A percentile compares a stretch with the other conserved stretches of the same genome.
Evolutionary conservation across 2,113 vertebrate genomes (phyloP).

Genomic region (Pedionomus torquatus): DNA sequence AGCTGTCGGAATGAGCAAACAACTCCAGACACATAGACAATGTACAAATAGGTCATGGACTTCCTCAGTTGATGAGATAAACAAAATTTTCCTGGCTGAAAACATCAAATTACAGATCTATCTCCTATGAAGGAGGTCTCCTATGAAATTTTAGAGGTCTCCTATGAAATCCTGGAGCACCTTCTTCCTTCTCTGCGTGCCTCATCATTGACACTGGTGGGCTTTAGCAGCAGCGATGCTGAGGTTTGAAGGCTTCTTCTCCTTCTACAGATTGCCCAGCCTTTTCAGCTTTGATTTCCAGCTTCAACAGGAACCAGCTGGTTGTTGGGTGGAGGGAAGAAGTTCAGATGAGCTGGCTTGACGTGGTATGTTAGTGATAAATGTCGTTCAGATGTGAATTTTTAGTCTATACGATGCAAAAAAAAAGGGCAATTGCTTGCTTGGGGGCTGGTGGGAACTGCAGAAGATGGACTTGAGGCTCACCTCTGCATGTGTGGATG

Average conservation of each 20-base stretch:
- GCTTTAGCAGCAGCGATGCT: fast-evolving
- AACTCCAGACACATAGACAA: background rate
- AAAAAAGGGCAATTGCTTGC: background rate
- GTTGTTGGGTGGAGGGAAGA: fast-evolving
- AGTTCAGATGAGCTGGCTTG: background rate
- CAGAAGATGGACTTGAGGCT: background rate
- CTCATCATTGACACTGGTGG: fast-evolving
- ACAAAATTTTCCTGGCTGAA: background rate
- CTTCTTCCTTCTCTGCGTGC: background rate
- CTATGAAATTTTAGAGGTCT: background rate
- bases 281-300: background rate
- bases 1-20: background rate
- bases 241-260: background rate
- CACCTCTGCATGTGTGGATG: background rate
- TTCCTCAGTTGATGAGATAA: background rate
- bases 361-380: background rate
- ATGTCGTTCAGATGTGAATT: background rate
- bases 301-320: background rate
- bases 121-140: background rate
- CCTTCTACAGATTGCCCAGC: background rate
- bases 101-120: fast-evolving
- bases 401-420: background rate
- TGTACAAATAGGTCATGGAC: fast-evolving
- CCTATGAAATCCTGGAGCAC: background rate
- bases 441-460: background rate